Conservation (phyloP, 2,888 invertebrate genomes). For the Argyresthia goedartella region DNA sequence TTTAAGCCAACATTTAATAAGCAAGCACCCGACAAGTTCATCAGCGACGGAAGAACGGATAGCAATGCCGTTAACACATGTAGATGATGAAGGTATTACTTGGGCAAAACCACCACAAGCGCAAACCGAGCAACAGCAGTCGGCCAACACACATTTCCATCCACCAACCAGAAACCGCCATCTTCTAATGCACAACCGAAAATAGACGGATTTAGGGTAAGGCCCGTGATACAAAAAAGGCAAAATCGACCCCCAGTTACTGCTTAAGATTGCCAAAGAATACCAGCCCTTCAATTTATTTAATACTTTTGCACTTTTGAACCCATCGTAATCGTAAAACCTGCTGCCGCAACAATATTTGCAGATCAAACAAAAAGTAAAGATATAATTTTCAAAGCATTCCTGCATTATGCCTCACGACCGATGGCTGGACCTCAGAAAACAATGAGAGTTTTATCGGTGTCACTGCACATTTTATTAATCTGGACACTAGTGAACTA, state of each 20-base stretch:
- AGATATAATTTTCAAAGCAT: slow-evolving; percentile 8
- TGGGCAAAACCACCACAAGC: no score
- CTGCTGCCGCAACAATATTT: slow-evolving; percentile 15
- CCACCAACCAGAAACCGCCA: background rate
- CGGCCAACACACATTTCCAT: background rate
- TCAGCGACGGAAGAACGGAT: background rate
- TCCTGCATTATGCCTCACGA: slow-evolving; percentile 16
- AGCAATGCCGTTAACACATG: background rate
- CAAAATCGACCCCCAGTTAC: background rate
- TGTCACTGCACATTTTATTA: slow-evolving; percentile 11
- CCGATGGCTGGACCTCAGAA: no score
- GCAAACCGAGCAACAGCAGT: background rate
- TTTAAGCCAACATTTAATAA: background rate
- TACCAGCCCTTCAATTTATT: slow-evolving; percentile 17
- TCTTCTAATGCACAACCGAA: background rate
- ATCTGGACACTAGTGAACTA: background rate
- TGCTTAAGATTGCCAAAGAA: background rate
- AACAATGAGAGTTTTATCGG: slow-evolving; percentile 20
- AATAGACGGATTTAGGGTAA: background rate
- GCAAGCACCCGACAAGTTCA: background rate
- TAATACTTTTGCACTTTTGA: slow-evolving; percentile 14
- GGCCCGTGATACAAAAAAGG: background rate
- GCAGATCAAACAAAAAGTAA: slow-evolving; percentile 9
- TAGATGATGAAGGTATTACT: no score
- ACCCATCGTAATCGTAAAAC: slow-evolving; percentile 12